These are phyloP conservation scores for Pseudopipra pipra DNA, from an alignment of 2,113 vertebrate species.

Conservation along the genomic window DNA sequence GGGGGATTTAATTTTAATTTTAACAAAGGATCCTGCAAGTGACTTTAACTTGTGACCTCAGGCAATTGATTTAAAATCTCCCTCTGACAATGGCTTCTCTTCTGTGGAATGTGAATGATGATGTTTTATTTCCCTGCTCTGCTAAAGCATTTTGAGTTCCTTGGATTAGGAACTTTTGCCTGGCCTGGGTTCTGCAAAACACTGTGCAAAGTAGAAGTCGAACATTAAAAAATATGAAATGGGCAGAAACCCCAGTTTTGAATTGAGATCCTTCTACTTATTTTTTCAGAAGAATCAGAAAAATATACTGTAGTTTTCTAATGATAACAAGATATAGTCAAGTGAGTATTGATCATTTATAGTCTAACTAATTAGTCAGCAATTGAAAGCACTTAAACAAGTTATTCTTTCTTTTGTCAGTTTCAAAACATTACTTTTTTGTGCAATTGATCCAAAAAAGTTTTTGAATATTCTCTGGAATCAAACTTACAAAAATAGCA, in stretches of 20 bases:
- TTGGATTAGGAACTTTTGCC: neutral
- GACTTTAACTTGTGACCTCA: neutral
- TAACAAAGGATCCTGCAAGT: neutral
- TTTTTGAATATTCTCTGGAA: neutral
- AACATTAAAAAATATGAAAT: neutral
- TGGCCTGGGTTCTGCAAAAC: rapidly evolving
- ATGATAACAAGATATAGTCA: neutral
- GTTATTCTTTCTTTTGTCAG: neutral
- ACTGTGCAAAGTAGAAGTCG: neutral
- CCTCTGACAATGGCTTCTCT: neutral
- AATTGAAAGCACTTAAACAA: neutral
- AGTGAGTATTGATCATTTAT: neutral
- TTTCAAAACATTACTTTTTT: neutral
- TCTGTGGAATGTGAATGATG: neutral
- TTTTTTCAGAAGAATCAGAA: neutral
- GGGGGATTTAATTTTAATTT: neutral
- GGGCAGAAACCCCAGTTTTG: neutral
- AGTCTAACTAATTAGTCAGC: neutral
- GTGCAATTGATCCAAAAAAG: neutral
- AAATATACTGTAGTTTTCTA: neutral
- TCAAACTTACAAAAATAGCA: neutral
- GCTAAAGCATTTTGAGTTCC: neutral
- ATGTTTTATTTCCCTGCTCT: neutral
- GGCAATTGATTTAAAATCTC: neutral
- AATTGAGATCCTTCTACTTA: neutral